Evolutionary conservation across 2,797 vertebrate species (phyloP).

Genomic region (Diceros bicornis): DNA sequence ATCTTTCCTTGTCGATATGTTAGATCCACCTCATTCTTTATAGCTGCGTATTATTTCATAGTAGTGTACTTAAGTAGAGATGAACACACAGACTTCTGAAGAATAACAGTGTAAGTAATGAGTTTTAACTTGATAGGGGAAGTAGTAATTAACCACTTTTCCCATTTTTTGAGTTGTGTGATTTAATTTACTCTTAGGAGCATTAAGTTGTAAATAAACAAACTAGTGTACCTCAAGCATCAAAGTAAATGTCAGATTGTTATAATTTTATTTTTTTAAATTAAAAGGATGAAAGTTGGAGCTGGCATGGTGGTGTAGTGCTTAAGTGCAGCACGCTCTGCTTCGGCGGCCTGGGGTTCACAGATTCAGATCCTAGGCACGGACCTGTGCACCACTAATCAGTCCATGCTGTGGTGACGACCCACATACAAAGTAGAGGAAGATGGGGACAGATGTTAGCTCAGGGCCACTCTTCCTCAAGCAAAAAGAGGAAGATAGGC

Average conservation of each 20-base stretch:
- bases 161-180: not conserved
- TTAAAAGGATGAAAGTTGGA: not conserved
- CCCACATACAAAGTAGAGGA: too few species aligned
- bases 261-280: not conserved
- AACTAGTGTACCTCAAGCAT: not conserved
- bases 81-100: not conserved
- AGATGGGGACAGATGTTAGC: too few species aligned
- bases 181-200: not conserved
- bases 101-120: not conserved
- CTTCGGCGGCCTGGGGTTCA: too few species aligned
- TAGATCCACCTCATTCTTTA: not conserved
- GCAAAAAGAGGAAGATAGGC: too few species aligned
- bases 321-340: too few species aligned
- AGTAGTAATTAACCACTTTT: not conserved
- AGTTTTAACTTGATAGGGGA: slow-evolving; percentile 27
- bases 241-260: not conserved
- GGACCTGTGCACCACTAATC: too few species aligned
- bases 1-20: not conserved
- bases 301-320: too few species aligned
- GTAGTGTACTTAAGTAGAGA: not conserved
- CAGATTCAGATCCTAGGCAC: too few species aligned
- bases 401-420: too few species aligned
- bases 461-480: too few species aligned
- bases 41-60: not conserved
- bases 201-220: not conserved